Conservation (phyloP, 2,797 vertebrate species). For the Poeciliopsis paucimaculata region DNA sequence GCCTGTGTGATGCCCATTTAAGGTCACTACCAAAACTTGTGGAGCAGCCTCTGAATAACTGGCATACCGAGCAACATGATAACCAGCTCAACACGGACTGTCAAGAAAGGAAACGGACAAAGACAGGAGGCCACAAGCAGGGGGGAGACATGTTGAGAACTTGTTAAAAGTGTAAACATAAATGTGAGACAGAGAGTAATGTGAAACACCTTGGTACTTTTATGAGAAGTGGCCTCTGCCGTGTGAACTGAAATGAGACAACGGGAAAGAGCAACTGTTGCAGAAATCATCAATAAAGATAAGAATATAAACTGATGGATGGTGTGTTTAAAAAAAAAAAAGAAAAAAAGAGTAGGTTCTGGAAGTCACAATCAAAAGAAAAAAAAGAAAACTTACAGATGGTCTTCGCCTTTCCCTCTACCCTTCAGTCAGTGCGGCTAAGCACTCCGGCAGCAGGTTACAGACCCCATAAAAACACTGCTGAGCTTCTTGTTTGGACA, state of each 20-base stretch:
- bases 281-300: neutral
- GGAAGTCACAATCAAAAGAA: neutral
- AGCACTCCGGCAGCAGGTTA: conserved; percentile 29
- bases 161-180: conserved; percentile 17
- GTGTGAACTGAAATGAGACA: conserved; percentile 7
- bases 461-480: conserved; percentile 43
- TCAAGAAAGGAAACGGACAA: neutral
- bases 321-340: neutral
- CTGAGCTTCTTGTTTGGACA: conserved; percentile 41
- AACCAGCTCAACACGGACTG: conserved; percentile 39
- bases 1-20: conserved; percentile 61
- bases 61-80: conserved; percentile 62
- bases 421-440: conserved; percentile 15
- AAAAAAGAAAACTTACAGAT: neutral
- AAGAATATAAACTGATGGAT: neutral
- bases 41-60: conserved; percentile 55
- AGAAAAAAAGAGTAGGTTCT: neutral
- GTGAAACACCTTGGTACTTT: conserved; percentile 29
- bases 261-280: neutral
- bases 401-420: neutral
- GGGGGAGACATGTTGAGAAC: conserved; percentile 25
- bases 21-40: conserved; percentile 58
- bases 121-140: conserved; percentile 7
- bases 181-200: conserved; percentile 42
- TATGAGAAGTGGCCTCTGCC: conserved; percentile 38